Conservation (phyloP, 1,140 invertebrate species). For the Solen grandis region DNA sequence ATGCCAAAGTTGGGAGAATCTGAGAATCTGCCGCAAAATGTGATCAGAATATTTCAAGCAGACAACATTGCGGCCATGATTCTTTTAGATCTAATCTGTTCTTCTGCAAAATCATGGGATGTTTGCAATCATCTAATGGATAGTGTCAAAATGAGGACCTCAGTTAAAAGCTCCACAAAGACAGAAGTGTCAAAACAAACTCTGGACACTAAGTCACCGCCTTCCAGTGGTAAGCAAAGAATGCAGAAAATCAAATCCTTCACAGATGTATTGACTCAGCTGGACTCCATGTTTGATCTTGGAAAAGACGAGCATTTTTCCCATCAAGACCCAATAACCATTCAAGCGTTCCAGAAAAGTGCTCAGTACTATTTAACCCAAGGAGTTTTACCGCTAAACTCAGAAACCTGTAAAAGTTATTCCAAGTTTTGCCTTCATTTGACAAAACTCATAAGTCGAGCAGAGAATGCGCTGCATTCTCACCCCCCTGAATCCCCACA, state of each 20-base stretch:
- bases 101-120: conserved; percentile 70
- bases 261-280: conserved; percentile 49
- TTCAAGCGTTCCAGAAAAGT: conserved; percentile 37
- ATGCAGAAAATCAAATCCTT: conserved; percentile 39
- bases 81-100: conserved; percentile 73
- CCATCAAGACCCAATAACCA: conserved; percentile 6
- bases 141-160: conserved; percentile 61
- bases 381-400: conserved; percentile 58
- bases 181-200: not conserved
- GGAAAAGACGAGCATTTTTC: conserved; percentile 49
- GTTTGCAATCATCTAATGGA: conserved; percentile 73
- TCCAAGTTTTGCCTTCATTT: conserved; percentile 47
- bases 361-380: conserved; percentile 43
- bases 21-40: conserved; percentile 50
- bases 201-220: conserved; percentile 10
- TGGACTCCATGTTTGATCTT: conserved; percentile 61
- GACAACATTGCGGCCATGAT: conserved; percentile 68
- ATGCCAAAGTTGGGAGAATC: conserved; percentile 53
- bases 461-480: conserved; percentile 52
- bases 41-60: conserved; percentile 62
- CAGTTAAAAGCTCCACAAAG: not conserved
- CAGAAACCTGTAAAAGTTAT: conserved; percentile 53
- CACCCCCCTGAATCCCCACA: not conserved
- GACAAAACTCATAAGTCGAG: conserved; percentile 52
- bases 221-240: conserved; percentile 17